Conservation (phyloP, 2,797 vertebrate species). For the Pipistrellus nathusii region DNA sequence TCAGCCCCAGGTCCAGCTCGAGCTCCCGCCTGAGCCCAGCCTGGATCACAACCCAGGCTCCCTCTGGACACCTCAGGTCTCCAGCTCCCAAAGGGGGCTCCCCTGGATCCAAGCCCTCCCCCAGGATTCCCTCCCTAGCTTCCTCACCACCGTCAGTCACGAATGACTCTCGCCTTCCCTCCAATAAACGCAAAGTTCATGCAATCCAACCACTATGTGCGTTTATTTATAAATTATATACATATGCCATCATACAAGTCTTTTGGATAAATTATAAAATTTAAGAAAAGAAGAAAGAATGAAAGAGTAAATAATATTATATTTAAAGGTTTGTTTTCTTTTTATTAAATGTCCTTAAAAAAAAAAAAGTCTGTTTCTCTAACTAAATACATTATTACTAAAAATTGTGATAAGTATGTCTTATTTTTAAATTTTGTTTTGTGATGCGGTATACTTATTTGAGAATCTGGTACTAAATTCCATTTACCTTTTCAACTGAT, state of each 20-base stretch:
- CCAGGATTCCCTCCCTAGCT: background rate
- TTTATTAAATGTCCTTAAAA: background rate
- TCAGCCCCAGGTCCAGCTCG: background rate
- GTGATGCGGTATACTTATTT: background rate
- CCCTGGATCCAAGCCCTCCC: background rate
- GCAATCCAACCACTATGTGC: background rate
- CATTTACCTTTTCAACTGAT: background rate
- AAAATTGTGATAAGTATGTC: background rate
- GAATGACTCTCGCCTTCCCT: background rate
- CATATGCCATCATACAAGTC: background rate
- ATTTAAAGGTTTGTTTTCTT: conserved; percentile 13
- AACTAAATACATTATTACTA: background rate
- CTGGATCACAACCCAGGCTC: background rate
- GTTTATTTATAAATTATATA: conserved; percentile 21
- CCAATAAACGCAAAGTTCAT: background rate
- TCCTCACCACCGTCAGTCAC: background rate
- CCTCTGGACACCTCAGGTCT: background rate
- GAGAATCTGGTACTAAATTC: background rate
- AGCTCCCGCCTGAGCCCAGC: background rate
- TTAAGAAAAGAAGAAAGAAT: background rate
- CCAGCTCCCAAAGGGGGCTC: background rate
- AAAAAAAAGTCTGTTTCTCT: background rate
- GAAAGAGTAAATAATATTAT: background rate
- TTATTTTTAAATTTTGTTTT: background rate
- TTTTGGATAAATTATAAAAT: background rate